These are phyloP conservation scores for Drosophila infuscata DNA, from an alignment of 2,888 invertebrate genomes.

Conservation along the genomic window DNA sequence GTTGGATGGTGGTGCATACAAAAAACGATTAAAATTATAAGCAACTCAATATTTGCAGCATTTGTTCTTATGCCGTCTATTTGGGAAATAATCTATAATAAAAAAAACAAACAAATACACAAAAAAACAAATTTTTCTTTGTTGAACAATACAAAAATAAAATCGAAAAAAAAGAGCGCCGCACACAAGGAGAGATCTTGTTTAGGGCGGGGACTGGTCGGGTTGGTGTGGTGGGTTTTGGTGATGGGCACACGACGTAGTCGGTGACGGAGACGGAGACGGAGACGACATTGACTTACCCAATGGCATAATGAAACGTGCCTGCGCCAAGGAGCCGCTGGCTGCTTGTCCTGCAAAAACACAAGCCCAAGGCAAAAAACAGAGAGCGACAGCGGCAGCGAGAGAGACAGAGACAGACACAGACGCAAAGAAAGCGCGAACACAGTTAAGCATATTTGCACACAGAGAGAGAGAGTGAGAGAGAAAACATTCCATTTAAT, in stretches of 20 bases:
- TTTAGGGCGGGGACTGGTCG: neutral
- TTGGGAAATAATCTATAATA: constrained; percentile 83
- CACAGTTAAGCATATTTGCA: constrained; percentile 53
- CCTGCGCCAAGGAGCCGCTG: constrained; percentile 55
- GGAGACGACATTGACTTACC: constrained; percentile 70
- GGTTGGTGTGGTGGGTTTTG: neutral
- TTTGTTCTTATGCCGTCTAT: constrained; percentile 81
- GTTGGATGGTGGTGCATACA: constrained; percentile 29
- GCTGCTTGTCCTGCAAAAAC: constrained; percentile 67
- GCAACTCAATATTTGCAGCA: constrained; percentile 79
- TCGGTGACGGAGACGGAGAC: constrained; percentile 18
- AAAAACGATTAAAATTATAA: constrained; percentile 62
- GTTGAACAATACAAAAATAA: constrained; percentile 23
- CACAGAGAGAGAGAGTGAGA: constrained; percentile 18
- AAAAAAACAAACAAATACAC: constrained; percentile 39
- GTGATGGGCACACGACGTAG: neutral
- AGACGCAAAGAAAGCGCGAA: constrained; percentile 23
- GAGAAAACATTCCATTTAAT: constrained; percentile 59
- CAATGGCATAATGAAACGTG: constrained; percentile 81
- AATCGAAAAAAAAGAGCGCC: constrained; percentile 23
- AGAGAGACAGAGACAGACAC: constrained; percentile 3
- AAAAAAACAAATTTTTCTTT: constrained; percentile 21
- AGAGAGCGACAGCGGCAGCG: constrained; percentile 28
- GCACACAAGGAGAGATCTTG: neutral
- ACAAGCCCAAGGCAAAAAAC: constrained; percentile 44